These are phyloP conservation scores for Taeniopygia guttata DNA, from an alignment of 2,797 vertebrate genomes.

Conservation along the genomic window DNA sequence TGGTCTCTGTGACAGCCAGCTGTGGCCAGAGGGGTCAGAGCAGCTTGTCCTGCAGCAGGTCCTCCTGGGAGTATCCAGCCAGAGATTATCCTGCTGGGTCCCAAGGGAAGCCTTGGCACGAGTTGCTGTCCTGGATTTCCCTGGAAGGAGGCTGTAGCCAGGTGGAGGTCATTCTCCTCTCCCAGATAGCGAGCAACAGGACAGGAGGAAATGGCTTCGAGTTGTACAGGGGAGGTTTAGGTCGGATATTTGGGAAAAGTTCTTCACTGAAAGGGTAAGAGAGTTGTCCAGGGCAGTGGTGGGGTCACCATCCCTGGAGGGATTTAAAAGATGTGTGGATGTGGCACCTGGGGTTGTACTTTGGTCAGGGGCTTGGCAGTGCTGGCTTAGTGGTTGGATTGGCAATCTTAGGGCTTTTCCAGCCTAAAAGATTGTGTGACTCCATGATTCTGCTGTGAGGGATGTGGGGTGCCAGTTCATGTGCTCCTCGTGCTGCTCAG, in stretches of 20 bases:
- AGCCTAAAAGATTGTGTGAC: background rate
- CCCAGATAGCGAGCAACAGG: background rate
- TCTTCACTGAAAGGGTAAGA: background rate
- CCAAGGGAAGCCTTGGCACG: background rate
- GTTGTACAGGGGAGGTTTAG: background rate
- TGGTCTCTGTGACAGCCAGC: background rate
- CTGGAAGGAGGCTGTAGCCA: background rate
- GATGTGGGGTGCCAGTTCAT: background rate
- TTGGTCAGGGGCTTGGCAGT: background rate
- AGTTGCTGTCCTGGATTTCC: background rate
- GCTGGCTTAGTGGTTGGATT: background rate
- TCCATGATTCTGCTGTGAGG: background rate
- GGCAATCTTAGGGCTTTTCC: background rate
- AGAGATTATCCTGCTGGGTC: background rate
- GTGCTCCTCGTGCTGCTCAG: background rate
- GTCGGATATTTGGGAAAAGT: background rate
- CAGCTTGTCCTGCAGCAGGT: background rate
- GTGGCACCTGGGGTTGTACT: background rate
- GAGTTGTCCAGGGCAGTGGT: background rate
- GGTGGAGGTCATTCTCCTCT: background rate
- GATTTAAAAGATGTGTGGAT: background rate
- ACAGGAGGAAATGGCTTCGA: background rate
- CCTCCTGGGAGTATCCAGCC: background rate
- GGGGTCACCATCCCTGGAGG: background rate
- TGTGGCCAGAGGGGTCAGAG: background rate